Evolutionary conservation across 2,888 invertebrate genomes (phyloP), one percentile per base, ranked within the genome.

Genomic region (Antitype chi): DNA sequence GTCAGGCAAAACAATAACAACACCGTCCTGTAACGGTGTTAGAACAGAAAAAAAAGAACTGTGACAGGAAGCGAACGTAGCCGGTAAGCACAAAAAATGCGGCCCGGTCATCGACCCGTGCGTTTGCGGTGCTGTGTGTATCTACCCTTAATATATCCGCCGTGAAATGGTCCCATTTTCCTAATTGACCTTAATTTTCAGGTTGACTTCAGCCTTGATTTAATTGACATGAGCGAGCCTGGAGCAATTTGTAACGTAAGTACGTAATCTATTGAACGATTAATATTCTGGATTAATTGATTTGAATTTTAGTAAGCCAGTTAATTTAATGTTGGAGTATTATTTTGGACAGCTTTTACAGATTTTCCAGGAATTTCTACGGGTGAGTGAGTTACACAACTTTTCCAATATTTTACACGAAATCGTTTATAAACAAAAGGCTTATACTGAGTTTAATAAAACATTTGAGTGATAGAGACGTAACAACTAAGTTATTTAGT

Each of bases 31-130:
- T 93, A 92, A 92, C 94, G 94, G 94, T 94, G 93, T 92, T 90
- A 85, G 87, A 87, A 66, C 59, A 92, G 89, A 94, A 94, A 93
- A 94, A 90, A 89, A 95, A 78, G 93, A 95, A 95, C 94, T 94
- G 94, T 95, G 94, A 95, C 96, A 95, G 96, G 96, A 96, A 96
- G 89, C 92, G 91, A 86, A 90, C 92, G 90, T 96, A 95, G 94
- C 94, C 95, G 96, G 94, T 94, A 93, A 88, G 88, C 89, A 92
- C 91, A 94, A 94, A 95, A 95, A 93, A 88, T 86, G 80, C 87
- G 85, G 85, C 82, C 76, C 93, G 96, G 95, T 93, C 95, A 90
- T 90, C 92, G 95, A 95, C 94, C 95, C 84, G 80, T 81, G 81
- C 74, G 88, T 90, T 81, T 79, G 78, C 76, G 86, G 87, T 75